phyloP scores from a whole-genome alignment of 2,797 vertebrate genomes.

The Geotrypetes seraphini region DNA sequence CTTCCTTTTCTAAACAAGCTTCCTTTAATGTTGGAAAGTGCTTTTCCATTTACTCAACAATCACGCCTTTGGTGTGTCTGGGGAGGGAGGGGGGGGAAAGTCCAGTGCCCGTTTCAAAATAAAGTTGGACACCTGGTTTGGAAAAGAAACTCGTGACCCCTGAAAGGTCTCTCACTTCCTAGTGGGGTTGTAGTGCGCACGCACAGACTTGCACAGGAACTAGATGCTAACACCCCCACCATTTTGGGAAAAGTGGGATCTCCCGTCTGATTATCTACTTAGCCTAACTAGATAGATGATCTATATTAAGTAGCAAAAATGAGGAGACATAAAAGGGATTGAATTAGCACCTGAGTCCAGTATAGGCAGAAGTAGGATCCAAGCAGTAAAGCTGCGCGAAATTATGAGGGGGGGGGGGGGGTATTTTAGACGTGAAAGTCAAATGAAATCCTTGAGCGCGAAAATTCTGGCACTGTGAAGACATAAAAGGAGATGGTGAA shows the following conservation, averaged over 20 bases:
- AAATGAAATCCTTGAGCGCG: conserved; percentile 57
- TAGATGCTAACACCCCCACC: too few relatives aligned
- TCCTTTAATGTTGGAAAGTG: conserved; percentile 84
- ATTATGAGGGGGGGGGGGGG: conserved; percentile 11
- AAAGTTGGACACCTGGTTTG: conserved; percentile 64
- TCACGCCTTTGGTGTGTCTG: conserved; percentile 56
- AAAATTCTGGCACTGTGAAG: too few relatives aligned
- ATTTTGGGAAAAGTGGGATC: too few relatives aligned
- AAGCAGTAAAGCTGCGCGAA: neutral
- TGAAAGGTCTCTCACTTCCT: conserved; percentile 51
- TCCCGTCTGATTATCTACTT: too few relatives aligned
- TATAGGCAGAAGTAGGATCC: too few relatives aligned
- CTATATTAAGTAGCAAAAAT: too few relatives aligned
- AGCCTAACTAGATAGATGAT: too few relatives aligned
- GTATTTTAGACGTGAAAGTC: conserved; percentile 43
- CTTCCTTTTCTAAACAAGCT: conserved; percentile 92
- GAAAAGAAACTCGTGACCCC: conserved; percentile 54
- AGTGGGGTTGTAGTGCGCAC: too few relatives aligned
- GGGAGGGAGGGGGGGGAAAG: conserved; percentile 20
- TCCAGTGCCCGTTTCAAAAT: conserved; percentile 27
- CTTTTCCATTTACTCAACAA: conserved; percentile 86
- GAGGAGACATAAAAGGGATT: too few relatives aligned
- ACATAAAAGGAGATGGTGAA: conserved; percentile 19
- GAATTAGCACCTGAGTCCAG: too few relatives aligned
- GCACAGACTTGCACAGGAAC: too few relatives aligned